Base-by-base conservation (phyloP, 53 echinoderm and acorn worm genomes). In the Antedon mediterranea region DNA sequence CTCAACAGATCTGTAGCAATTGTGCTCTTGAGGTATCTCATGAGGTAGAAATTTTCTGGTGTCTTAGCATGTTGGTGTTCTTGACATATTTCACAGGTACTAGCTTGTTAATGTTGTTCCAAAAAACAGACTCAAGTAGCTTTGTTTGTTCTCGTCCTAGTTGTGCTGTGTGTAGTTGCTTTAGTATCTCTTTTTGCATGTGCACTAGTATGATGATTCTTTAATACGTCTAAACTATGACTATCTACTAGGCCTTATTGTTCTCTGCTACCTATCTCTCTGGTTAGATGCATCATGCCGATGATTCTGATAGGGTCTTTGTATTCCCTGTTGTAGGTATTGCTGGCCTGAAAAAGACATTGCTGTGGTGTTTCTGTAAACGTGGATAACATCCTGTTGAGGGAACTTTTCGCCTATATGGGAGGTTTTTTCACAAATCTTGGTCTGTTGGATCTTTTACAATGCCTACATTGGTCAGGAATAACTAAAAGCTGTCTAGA, bases 101-200 rank as follows among this genome's bases (percentile, higher is more conserved):
- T 57, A 57, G 57, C 23, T 57, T 57, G 57, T 84, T 13, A 79
- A 77, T 57, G 7, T 57, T 57, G 23, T 57, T 57, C 57, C 57
- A 57, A 23, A 57, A 57, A 23, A 57, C 57, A 57, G 9, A 18
- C 23, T 57, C 57, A 18, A 57, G 23, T 6, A 57, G 57, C 57
- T 57, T 57, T 57, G 57, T 57, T 71, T 84, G 78, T 43, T 75
- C 37, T 43, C 32, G 76, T 20, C 85, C 75, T 33, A 77, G 79
- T 29, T 84, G 84, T 28, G 78, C 31, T 29, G 78, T 83, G 43
- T 84, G 74, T 7, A 84, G 74, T 73, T 72, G 73, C 43, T 84
- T 34, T 3, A 84, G 41, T 26, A 84, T 78, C 30, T 84, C 33
- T 30, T 78, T 73, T 28, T 78, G 78, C 79, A 84, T 84, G 3